phyloP scores from a whole-genome alignment of 2,113 vertebrate species.

The Tiliqua scincoides region DNA sequence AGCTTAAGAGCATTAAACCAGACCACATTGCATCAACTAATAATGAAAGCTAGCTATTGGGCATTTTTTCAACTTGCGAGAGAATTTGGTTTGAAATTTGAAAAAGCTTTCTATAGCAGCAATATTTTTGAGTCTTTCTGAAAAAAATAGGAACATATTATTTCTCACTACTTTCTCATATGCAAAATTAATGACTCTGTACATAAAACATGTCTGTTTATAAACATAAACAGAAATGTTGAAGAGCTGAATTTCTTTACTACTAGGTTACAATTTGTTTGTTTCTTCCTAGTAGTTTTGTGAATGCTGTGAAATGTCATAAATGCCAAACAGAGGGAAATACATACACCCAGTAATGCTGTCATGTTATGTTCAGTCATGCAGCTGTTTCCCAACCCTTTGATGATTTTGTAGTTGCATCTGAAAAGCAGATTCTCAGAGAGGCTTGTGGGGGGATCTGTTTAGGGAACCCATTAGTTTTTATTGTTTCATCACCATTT shows the following conservation, averaged over 20 bases:
- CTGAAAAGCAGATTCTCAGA: too few species aligned
- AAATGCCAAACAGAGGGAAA: background rate
- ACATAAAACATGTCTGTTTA: background rate
- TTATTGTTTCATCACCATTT: too few species aligned
- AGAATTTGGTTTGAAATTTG: background rate
- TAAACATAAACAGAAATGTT: too few species aligned
- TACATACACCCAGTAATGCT: background rate
- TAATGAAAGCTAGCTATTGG: background rate
- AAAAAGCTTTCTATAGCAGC: background rate
- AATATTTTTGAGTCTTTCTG: background rate
- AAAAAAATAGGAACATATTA: background rate
- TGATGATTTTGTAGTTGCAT: background rate
- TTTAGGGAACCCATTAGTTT: too few species aligned
- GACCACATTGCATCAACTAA: background rate
- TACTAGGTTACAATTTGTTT: conserved; percentile 6
- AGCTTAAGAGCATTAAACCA: background rate
- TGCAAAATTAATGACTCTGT: background rate
- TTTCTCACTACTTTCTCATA: background rate
- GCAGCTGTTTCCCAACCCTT: background rate
- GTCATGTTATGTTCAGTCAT: background rate
- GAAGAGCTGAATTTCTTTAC: conserved; percentile 3
- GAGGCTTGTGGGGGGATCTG: too few species aligned
- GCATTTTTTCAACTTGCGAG: background rate
- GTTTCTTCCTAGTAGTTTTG: background rate
- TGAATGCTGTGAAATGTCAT: background rate